Evolutionary conservation across 2,113 vertebrate species (phyloP).

Genomic region (Todiramphus saurophagus): DNA sequence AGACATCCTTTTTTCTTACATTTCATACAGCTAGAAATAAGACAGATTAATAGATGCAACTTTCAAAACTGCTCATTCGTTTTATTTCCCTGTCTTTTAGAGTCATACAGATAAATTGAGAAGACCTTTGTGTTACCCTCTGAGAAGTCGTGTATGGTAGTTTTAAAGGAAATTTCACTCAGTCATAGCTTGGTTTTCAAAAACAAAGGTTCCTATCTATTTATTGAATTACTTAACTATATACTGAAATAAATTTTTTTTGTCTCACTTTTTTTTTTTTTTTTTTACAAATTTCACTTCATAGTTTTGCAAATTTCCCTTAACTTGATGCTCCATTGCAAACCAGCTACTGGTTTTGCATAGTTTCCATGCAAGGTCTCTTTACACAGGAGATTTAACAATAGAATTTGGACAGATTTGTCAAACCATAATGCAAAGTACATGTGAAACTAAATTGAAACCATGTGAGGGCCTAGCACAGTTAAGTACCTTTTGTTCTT

Average conservation of each 20-base stretch:
- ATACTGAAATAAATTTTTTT: not conserved
- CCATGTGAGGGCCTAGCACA: not conserved
- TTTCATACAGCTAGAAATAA: not conserved
- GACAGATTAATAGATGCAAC: not conserved
- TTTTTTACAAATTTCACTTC: not conserved
- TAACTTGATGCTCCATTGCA: not conserved
- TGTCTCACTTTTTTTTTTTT: not conserved
- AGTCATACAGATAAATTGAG: not conserved
- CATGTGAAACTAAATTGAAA: slow-evolving; percentile 1
- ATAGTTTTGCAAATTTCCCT: not conserved
- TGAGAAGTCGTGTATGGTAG: not conserved
- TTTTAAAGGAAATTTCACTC: not conserved
- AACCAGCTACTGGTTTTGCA: not conserved
- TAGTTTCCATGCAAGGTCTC: not conserved
- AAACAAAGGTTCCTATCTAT: not conserved
- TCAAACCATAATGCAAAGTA: not conserved
- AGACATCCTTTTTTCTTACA: not conserved
- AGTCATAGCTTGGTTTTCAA: not conserved
- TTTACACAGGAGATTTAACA: not conserved
- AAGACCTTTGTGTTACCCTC: not conserved
- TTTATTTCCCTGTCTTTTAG: not conserved
- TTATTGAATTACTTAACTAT: not conserved
- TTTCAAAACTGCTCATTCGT: not conserved
- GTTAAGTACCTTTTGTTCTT: not conserved
- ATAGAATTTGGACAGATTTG: not conserved